Base-by-base conservation (phyloP, 1,140 invertebrate species). In the Probaryconus sp. region DNA sequence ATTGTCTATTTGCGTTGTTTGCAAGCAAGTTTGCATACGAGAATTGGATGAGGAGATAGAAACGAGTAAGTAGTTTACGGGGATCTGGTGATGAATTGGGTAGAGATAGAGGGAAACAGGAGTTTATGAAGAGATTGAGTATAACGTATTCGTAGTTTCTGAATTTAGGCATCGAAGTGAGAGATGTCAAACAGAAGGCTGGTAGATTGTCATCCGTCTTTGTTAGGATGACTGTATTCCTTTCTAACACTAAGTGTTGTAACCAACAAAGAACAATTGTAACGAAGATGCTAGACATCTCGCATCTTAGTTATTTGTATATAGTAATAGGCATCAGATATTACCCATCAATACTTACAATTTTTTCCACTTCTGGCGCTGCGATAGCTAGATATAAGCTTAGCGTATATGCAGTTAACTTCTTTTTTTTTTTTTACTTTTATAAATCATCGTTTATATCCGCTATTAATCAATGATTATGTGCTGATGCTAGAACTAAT, bases 171-270 rank as follows among this genome's bases (percentile, higher is more conserved):
- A 21, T 48, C 30, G 35, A 56, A 40, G 16, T 42, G 26, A 30
- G 13, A 50, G 35, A 33, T 43, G 61, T 58, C 35, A 42, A n/a
- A 56, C 42, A 56, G 50, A 45, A 45, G 5, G 30, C 20, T 18
- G 30, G 7, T 56, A 47, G 30, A 47, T 48, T 47, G 31, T 47
- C 21, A 60, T 60, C 26, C 13, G 35, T 58, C 18, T 31, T 40
- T 58, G 45, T 69, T 51, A 43, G 51, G 28, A 28, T 21, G 35
- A 58, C 58, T 30, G 53, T 68, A 56, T 51, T 43, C 2, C 35
- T 18, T 18, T 28, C 37, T 53, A 30, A 7, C 17, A 16, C 20
- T 40, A 11, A 31, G 21, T 18, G n/a, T n/a, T 45, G 48, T 18
- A 53, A 53, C 16, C 48, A 47, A 26, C 4, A 5, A 16, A 35